phyloP scores from a whole-genome alignment of 2,797 vertebrate genomes.

The Ambastaia sidthimunki region DNA sequence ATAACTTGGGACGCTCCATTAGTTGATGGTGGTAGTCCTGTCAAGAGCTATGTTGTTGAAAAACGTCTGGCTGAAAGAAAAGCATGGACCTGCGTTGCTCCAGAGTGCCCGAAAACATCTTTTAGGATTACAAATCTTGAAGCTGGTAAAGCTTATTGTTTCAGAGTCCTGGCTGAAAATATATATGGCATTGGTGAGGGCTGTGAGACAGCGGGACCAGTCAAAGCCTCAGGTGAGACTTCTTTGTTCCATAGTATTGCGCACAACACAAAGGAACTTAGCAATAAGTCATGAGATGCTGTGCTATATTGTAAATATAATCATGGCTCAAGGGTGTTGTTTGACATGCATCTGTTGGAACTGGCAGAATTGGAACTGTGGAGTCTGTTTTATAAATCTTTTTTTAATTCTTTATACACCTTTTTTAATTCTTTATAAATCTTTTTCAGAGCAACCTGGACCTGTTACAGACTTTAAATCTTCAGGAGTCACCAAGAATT shows the following conservation, averaged over 20 bases:
- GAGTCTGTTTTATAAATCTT: background rate
- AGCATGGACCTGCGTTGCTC: conserved; percentile 93
- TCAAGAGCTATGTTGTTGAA: conserved; percentile 95
- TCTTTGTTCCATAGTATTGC: conserved; percentile 1
- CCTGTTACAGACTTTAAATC: conserved; percentile 92
- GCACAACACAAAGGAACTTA: background rate
- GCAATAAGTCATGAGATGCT: too few species aligned
- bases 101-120: conserved; percentile 90
- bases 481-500: conserved; percentile 85
- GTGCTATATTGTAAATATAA: too few species aligned
- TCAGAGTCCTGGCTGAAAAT: conserved; percentile 96
- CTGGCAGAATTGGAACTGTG: too few species aligned
- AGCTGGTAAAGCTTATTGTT: conserved; percentile 93
- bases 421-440: too few species aligned
- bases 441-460: conserved; percentile 89
- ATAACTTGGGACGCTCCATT: conserved; percentile 93
- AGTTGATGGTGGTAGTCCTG: conserved; percentile 92
- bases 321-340: too few species aligned
- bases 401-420: too few species aligned
- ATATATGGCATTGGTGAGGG: conserved; percentile 96
- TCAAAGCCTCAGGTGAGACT: conserved; percentile 89
- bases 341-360: too few species aligned
- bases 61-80: conserved; percentile 97
- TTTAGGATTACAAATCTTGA: conserved; percentile 92
- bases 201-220: conserved; percentile 90